These are phyloP conservation scores for Cotesia chilonis DNA, from an alignment of 1,140 invertebrate species.

Conservation along the genomic window DNA sequence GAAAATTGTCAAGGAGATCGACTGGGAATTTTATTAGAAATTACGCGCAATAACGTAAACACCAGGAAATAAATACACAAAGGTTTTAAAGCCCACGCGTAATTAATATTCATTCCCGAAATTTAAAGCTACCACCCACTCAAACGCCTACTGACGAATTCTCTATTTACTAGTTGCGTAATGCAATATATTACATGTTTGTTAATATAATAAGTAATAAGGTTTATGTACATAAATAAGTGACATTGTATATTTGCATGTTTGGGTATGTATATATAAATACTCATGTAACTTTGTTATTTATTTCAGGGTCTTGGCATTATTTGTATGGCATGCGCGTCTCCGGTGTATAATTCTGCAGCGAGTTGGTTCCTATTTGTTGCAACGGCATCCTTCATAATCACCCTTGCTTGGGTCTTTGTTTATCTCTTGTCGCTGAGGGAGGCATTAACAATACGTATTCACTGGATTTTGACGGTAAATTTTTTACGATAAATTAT, in stretches of 20 bases:
- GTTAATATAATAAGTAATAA: background rate
- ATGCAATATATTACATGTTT: too few species aligned
- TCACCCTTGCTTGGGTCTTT: constrained; percentile 81
- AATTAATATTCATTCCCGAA: constrained; percentile 18
- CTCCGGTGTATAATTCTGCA: constrained; percentile 70
- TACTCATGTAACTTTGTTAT: background rate
- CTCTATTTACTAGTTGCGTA: too few species aligned
- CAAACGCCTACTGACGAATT: background rate
- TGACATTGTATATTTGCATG: background rate
- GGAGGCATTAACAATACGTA: constrained; percentile 78
- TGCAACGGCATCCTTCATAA: constrained; percentile 80
- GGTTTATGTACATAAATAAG: background rate
- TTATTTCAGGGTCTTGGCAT: constrained; percentile 81
- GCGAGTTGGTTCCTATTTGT: constrained; percentile 87
- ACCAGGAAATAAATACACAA: background rate
- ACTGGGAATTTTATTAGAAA: too few species aligned
- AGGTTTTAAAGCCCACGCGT: background rate
- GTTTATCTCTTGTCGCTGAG: constrained; percentile 82
- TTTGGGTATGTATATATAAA: constrained; percentile 6
- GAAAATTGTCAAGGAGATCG: too few species aligned
- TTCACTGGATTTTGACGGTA: constrained; percentile 86
- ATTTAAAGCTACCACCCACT: background rate
- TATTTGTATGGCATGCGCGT: constrained; percentile 79
- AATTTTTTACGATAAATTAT: constrained; percentile 49
- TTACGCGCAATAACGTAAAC: too few species aligned